A percentile compares a stretch with the other conserved stretches of the same genome.
Evolutionary conservation across 2,888 invertebrate species (phyloP).

Genomic region (Carterocephalus palaemon): DNA sequence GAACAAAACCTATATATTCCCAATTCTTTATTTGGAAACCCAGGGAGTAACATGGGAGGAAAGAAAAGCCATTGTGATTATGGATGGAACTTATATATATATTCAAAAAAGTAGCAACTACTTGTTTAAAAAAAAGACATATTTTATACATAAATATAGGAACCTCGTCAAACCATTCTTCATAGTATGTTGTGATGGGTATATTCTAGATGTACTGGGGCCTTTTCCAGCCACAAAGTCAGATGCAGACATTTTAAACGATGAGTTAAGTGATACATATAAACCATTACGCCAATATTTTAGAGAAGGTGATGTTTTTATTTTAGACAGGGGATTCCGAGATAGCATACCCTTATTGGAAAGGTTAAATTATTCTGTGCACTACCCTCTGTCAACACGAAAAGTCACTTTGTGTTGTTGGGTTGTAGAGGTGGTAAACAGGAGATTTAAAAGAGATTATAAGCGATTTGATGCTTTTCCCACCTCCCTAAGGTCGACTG

Average conservation of each 20-base stretch:
- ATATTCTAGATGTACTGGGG: constrained; percentile 28
- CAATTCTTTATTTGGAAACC: constrained; percentile 22
- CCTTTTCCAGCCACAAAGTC: constrained; percentile 25
- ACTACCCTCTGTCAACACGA: constrained; percentile 10
- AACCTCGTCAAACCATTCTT: constrained; percentile 28
- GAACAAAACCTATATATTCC: constrained; percentile 28
- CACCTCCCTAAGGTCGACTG: no score
- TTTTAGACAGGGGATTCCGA: constrained; percentile 13
- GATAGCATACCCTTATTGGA: neutral
- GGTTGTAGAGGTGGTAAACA: constrained; percentile 26
- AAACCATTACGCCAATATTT: constrained; percentile 5
- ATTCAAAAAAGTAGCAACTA: constrained; percentile 30
- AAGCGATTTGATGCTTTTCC: no score
- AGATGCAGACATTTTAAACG: constrained; percentile 17
- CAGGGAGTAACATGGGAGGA: constrained; percentile 16
- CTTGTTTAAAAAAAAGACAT: constrained; percentile 29
- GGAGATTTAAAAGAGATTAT: constrained; percentile 27
- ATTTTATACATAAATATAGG: constrained; percentile 27
- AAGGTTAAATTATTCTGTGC: neutral
- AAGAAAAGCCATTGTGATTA: constrained; percentile 24
- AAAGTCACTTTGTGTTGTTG: constrained; percentile 5
- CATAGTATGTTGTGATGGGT: constrained; percentile 27
- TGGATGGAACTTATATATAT: constrained; percentile 30
- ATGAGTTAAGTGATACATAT: constrained; percentile 1
- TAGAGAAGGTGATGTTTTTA: constrained; percentile 9